Evolutionary conservation across 2,888 invertebrate species (phyloP).

Genomic region (Polyploca ridens): DNA sequence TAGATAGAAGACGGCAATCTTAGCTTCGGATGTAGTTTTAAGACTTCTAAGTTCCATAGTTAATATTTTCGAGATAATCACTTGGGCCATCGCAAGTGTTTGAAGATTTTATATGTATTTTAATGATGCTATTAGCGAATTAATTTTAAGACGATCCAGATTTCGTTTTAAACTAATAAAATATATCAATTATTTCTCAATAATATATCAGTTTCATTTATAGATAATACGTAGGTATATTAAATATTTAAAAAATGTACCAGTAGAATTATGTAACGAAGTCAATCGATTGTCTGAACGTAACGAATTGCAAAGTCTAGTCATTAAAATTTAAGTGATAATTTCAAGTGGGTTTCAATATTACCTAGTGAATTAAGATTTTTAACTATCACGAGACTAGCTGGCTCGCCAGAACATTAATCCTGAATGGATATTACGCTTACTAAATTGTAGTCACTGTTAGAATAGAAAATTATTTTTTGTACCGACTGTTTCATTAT

Average conservation of each 20-base stretch:
- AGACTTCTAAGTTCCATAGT: not conserved
- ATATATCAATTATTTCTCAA: not conserved
- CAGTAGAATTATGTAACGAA: slow-evolving; percentile 29
- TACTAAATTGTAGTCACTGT: slow-evolving; percentile 62
- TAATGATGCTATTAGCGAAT: not conserved
- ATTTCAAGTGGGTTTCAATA: not conserved
- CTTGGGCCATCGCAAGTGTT: not conserved
- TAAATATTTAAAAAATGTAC: not conserved
- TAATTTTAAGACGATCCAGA: not conserved
- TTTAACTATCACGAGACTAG: slow-evolving; percentile 38
- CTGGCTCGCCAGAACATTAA: slow-evolving; percentile 43
- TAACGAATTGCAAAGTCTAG: slow-evolving; percentile 57
- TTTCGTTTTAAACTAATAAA: not conserved
- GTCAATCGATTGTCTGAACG: slow-evolving; percentile 54
- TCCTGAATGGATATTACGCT: slow-evolving; percentile 66
- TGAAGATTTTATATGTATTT: not conserved
- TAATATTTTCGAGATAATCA: not conserved
- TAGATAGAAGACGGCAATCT: slow-evolving; percentile 75
- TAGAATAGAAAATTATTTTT: slow-evolving; percentile 21
- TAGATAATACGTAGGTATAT: not conserved
- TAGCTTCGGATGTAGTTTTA: slow-evolving; percentile 41
- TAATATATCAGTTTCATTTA: not conserved
- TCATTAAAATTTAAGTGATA: slow-evolving; percentile 39
- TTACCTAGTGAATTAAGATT: slow-evolving; percentile 7
- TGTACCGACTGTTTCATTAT: not conserved